Percentiles rank a stretch among this genome's conserved stretches.
Conservation (phyloP, 2,888 invertebrate genomes). For the Diaprepes abbreviatus region DNA sequence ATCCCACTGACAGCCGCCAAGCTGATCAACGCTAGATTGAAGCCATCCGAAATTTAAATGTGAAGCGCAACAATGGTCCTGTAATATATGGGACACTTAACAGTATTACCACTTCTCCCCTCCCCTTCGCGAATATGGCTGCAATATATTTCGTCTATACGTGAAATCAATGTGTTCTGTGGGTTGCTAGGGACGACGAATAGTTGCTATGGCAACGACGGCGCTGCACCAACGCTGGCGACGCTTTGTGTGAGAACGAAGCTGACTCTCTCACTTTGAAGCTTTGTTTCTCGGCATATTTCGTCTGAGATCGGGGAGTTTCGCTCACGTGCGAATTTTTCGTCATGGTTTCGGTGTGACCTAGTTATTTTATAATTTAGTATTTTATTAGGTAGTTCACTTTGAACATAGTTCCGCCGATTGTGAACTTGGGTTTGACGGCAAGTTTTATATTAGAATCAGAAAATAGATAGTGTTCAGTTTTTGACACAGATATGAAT, state of each 20-base stretch:
- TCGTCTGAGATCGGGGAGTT: slow-evolving; percentile 50
- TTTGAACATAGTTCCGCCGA: slow-evolving; percentile 22
- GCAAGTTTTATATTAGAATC: not conserved
- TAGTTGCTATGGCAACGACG: slow-evolving; percentile 56
- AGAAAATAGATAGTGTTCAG: no score
- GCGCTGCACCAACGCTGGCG: slow-evolving; percentile 58
- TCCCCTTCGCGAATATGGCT: slow-evolving; percentile 52
- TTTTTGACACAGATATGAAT: no score
- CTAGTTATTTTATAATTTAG: slow-evolving; percentile 55
- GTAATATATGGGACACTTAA: slow-evolving; percentile 65
- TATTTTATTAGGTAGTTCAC: slow-evolving; percentile 41
- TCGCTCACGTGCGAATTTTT: slow-evolving; percentile 50
- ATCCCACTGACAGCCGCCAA: slow-evolving; percentile 16
- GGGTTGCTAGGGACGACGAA: slow-evolving; percentile 59
- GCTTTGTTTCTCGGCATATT: slow-evolving; percentile 43
- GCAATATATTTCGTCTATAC: slow-evolving; percentile 68
- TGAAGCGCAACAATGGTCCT: slow-evolving; percentile 60
- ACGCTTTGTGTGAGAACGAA: slow-evolving; percentile 50
- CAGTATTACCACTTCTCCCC: slow-evolving; percentile 61
- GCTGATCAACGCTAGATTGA: slow-evolving; percentile 20
- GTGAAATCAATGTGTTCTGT: slow-evolving; percentile 68
- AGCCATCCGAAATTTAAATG: slow-evolving; percentile 42
- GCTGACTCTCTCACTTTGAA: slow-evolving; percentile 39
- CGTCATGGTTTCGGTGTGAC: slow-evolving; percentile 50
- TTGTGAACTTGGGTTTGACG: not conserved